phyloP scores from a whole-genome alignment of 2,797 vertebrate genomes.

The Enteromius fasciolatus region DNA sequence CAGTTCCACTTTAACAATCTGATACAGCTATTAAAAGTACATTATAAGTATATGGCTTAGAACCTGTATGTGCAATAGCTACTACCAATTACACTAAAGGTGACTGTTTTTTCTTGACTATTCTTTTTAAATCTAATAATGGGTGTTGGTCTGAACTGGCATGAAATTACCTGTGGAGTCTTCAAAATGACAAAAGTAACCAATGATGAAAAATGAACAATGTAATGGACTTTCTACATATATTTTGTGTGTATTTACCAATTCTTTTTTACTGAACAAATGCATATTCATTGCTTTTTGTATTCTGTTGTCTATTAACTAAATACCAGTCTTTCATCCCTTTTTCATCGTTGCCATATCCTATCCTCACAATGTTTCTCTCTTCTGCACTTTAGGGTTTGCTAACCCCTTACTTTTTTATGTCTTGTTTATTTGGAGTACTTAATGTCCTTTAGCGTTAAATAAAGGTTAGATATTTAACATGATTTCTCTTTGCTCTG shows the following conservation, averaged over 20 bases:
- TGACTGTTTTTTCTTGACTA: constrained; percentile 50
- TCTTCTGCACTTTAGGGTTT: constrained; percentile 75
- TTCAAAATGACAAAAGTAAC: constrained; percentile 54
- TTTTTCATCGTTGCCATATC: constrained; percentile 45
- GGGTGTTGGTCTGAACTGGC: constrained; percentile 62
- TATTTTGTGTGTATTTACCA: constrained; percentile 68
- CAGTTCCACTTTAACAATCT: constrained; percentile 60
- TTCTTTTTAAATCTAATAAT: constrained; percentile 60
- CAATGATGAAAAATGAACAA: constrained; percentile 58
- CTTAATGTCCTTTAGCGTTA: constrained; percentile 69
- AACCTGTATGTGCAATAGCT: constrained; percentile 85
- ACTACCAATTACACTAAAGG: constrained; percentile 65
- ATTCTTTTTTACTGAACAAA: constrained; percentile 65
- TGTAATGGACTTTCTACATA: constrained; percentile 62
- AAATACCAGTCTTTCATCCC: constrained; percentile 45
- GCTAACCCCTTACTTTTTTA: constrained; percentile 58
- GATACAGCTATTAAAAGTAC: constrained; percentile 59
- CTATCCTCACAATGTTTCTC: constrained; percentile 57
- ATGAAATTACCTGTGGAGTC: constrained; percentile 60
- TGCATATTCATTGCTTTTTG: constrained; percentile 54
- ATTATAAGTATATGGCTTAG: constrained; percentile 70
- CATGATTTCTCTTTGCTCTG: constrained; percentile 65
- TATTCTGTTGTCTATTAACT: constrained; percentile 63
- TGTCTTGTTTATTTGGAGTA: constrained; percentile 67
- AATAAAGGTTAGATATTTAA: constrained; percentile 83